Base-by-base conservation (phyloP, 1,140 invertebrate genomes). In the Holcopasites calliopsidis region DNA sequence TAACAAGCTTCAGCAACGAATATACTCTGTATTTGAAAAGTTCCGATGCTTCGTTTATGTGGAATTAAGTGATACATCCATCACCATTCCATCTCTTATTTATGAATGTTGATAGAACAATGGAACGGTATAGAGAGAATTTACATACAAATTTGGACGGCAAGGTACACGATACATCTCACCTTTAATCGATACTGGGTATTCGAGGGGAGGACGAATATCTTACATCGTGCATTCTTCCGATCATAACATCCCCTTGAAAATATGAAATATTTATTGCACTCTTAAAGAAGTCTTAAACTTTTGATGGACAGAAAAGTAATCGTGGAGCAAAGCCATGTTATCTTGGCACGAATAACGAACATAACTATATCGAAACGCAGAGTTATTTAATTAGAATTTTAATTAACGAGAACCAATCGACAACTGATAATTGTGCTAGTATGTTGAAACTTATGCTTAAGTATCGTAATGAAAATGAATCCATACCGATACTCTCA, bases 1-100 rank as follows among this genome's bases (percentile, higher is more conserved):
- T 76, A 80, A 71, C 54, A 64, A 80, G 71, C 72, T 80, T 65
- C 18, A 1, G 31, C 47, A 49, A 66, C 60, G 71, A 81, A 81
- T 76, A 76, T 38, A 10, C 31, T n/a, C n/a, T 47, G 57, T 28
- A 54, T 64, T 74, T 62, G 62, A 44, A 68, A 66, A 49, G 62
- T 81, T 81, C 44, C 65, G 35, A 75, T 21, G 72, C 31, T 38
- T 65, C 54, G 44, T 69, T 75, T n/a, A 28, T 13, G 31, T n/a
- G 21, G 62, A 42, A 50, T 38, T 65, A 76, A 79, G 38, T 47
- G 44, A 80, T 64, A 8, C 60, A 57, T 54, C 35, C 60, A 77
- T 79, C 69, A 57, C 64, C 47, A 58, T 23, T 33, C 42, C 11
- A 11, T 28, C 38, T 7, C 33, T 79, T 50, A 77, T 76, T 81